phyloP scores from a whole-genome alignment of 1,140 invertebrate genomes.

The Acromyrmex charruanus region DNA sequence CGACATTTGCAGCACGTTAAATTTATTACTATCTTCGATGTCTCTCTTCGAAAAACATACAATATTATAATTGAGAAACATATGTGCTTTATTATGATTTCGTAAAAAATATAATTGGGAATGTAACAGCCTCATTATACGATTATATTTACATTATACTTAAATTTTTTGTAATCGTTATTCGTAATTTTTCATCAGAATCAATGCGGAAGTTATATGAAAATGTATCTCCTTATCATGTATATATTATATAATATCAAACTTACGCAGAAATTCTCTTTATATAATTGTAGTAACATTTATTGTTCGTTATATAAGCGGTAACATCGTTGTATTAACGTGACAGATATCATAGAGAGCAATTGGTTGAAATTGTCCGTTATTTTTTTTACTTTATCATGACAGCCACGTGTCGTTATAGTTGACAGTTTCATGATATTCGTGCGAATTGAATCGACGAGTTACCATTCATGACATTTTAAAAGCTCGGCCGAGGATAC shows the following conservation, averaged over 20 bases:
- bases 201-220: not conserved
- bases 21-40: constrained; percentile 44
- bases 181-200: not conserved
- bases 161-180: not conserved
- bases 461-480: constrained; percentile 54
- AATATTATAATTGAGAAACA: constrained; percentile 4
- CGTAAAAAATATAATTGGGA: not conserved
- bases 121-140: not conserved
- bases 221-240: not conserved
- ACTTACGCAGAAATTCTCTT: not conserved
- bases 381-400: constrained; percentile 11
- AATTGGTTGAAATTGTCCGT: constrained; percentile 27
- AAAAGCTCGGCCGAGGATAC: constrained; percentile 59
- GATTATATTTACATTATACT: not conserved
- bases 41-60: not conserved
- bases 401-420: constrained; percentile 26
- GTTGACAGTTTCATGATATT: constrained; percentile 49
- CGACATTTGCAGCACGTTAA: constrained; percentile 9
- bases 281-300: not conserved
- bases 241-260: not conserved
- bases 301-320: not conserved
- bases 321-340: constrained; percentile 8
- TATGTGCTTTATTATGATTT: not conserved
- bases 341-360: not conserved
- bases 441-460: constrained; percentile 51